Conservation (phyloP, 2,888 invertebrate species). For the Kuschelorhynchus macadamiae region DNA sequence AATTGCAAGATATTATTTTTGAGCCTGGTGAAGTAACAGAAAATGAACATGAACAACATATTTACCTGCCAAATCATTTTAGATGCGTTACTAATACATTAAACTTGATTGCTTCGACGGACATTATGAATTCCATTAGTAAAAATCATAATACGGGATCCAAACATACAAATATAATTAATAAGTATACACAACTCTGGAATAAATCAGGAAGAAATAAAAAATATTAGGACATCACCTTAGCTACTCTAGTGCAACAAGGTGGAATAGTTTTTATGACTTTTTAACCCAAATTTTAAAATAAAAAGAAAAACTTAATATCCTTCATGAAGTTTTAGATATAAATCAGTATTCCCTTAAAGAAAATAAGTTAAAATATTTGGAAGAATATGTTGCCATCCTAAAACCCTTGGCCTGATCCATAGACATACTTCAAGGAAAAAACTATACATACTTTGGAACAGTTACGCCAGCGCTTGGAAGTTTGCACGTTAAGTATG, state of each 20-base stretch:
- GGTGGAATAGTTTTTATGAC: slow-evolving; percentile 49
- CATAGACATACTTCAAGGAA: slow-evolving; percentile 43
- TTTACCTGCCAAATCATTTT: slow-evolving; percentile 29
- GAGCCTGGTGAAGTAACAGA: neutral
- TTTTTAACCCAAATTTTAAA: slow-evolving; percentile 40
- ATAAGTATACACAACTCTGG: slow-evolving; percentile 46
- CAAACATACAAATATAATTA: slow-evolving; percentile 40
- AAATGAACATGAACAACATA: slow-evolving; percentile 6
- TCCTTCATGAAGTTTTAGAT: slow-evolving; percentile 18
- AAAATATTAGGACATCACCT: slow-evolving; percentile 41
- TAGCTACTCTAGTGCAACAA: slow-evolving; percentile 46
- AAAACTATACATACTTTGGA: slow-evolving; percentile 40
- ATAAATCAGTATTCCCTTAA: slow-evolving; percentile 16
- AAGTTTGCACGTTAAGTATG: slow-evolving; percentile 11
- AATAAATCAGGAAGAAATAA: slow-evolving; percentile 43
- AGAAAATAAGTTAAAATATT: slow-evolving; percentile 33
- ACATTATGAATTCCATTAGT: slow-evolving; percentile 43
- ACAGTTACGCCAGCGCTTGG: slow-evolving; percentile 15
- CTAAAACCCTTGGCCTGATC: slow-evolving; percentile 38
- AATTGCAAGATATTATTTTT: neutral
- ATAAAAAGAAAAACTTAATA: slow-evolving; percentile 30
- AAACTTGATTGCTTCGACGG: slow-evolving; percentile 45
- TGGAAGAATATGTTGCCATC: slow-evolving; percentile 36
- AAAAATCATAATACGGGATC: slow-evolving; percentile 31
- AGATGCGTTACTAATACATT: slow-evolving; percentile 46